Conservation (phyloP, 2,797 vertebrate species). For the Bovichtus variegatus region DNA sequence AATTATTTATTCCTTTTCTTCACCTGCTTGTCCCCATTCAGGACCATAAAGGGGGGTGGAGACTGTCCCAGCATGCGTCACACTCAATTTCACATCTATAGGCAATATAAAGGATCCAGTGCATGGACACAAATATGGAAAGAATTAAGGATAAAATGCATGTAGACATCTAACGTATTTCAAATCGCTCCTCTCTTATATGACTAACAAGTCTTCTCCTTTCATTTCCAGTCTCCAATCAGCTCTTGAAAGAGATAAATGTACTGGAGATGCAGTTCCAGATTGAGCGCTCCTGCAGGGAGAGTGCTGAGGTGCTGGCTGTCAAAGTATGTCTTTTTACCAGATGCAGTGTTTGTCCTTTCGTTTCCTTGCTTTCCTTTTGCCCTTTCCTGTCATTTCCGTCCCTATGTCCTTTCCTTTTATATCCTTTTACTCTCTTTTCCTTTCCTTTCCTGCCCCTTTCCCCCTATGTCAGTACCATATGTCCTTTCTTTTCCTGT, state of each 20-base stretch:
- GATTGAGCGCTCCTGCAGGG: conserved; percentile 82
- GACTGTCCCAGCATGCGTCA: not conserved
- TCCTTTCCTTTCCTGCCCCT: too few species aligned
- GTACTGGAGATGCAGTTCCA: conserved; percentile 85
- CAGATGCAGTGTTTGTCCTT: not conserved
- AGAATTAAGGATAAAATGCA: not conserved
- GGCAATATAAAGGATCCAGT: too few species aligned
- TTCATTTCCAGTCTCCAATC: conserved; percentile 78
- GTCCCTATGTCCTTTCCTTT: not conserved
- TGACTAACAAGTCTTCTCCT: not conserved
- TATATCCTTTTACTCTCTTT: too few species aligned
- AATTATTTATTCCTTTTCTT: not conserved
- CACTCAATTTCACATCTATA: not conserved
- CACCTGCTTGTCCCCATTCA: not conserved
- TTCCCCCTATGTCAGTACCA: too few species aligned
- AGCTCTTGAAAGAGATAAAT: conserved; percentile 86
- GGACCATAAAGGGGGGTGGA: not conserved
- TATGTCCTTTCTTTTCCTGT: not conserved
- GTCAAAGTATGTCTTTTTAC: conserved; percentile 75
- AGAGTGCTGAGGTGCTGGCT: conserved; percentile 81
- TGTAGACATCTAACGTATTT: too few species aligned
- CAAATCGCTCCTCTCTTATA: not conserved
- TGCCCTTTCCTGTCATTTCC: not conserved
- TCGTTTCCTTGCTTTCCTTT: not conserved
- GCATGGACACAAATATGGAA: not conserved